Percentiles rank a stretch among this genome's conserved stretches.
Evolutionary conservation across 2,113 vertebrate species (phyloP).

Genomic region (Thryonomys swinderianus): DNA sequence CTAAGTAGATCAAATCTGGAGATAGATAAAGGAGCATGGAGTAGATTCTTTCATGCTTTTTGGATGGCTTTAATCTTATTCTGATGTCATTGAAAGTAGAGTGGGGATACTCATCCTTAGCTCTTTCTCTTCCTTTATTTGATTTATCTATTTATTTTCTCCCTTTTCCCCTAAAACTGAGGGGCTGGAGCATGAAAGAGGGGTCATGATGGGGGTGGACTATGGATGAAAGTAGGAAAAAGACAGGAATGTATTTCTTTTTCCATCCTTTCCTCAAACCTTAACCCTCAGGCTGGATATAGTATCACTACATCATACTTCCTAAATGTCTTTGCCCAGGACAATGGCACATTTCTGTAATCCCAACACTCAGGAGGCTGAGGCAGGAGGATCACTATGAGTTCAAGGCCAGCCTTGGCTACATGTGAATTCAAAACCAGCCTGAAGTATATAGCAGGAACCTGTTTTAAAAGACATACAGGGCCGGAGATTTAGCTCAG

Average conservation of each 20-base stretch:
- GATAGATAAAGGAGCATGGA: neutral
- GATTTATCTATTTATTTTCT: neutral
- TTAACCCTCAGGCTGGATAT: neutral
- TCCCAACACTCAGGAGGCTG: neutral
- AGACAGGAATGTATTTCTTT: neutral
- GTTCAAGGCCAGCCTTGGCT: neutral
- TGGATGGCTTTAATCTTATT: slow-evolving; percentile 4
- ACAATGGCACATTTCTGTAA: neutral
- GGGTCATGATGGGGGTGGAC: neutral
- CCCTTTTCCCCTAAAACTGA: neutral
- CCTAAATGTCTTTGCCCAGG: neutral
- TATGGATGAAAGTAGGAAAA: slow-evolving; percentile 2
- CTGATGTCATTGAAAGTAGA: neutral
- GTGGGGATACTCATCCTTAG: neutral
- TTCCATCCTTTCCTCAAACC: neutral
- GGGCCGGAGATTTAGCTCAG: no score
- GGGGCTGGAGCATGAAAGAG: neutral
- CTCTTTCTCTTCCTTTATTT: neutral
- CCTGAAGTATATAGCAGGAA: neutral
- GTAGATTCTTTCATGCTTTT: neutral
- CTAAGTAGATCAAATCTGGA: slow-evolving; percentile 1
- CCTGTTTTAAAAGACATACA: neutral
- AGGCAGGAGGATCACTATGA: neutral
- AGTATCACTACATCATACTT: neutral
- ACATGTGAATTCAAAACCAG: neutral